phyloP scores from a whole-genome alignment of 2,888 invertebrate genomes.

The Ceriagrion tenellum region DNA sequence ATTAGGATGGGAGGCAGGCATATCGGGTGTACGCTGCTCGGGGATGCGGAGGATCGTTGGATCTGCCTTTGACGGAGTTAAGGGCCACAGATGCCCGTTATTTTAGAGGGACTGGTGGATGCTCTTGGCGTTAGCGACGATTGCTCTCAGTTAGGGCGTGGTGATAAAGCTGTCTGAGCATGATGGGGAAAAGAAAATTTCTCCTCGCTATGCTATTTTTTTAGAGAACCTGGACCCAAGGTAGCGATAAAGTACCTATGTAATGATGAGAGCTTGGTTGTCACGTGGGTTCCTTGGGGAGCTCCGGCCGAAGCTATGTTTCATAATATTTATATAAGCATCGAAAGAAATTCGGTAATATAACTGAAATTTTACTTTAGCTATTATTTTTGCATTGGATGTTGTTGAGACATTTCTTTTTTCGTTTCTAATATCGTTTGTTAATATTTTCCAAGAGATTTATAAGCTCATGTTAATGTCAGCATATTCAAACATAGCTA shows the following conservation, averaged over 20 bases:
- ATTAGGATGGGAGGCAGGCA: constrained; percentile 3
- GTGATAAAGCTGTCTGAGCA: neutral
- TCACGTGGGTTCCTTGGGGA: neutral
- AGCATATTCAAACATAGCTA: too few species aligned
- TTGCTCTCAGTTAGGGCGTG: neutral
- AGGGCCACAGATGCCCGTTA: constrained; percentile 17
- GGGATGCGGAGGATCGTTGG: neutral
- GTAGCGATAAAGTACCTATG: neutral
- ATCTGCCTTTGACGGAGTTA: constrained; percentile 14
- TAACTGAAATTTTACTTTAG: too few species aligned
- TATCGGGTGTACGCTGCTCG: neutral
- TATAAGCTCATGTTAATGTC: too few species aligned
- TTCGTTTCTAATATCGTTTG: too few species aligned
- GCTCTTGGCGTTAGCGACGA: neutral
- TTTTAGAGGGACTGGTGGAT: neutral
- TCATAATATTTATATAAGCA: too few species aligned
- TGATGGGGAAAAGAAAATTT: neutral
- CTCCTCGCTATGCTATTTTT: neutral
- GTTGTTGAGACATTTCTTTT: too few species aligned
- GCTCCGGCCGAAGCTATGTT: neutral
- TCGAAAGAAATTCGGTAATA: too few species aligned
- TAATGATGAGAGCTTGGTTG: neutral
- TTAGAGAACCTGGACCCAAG: neutral
- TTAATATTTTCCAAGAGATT: too few species aligned
- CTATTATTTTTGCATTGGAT: too few species aligned